Base-by-base conservation (phyloP, 2,888 invertebrate genomes). In the Drosophila neutralis region DNA sequence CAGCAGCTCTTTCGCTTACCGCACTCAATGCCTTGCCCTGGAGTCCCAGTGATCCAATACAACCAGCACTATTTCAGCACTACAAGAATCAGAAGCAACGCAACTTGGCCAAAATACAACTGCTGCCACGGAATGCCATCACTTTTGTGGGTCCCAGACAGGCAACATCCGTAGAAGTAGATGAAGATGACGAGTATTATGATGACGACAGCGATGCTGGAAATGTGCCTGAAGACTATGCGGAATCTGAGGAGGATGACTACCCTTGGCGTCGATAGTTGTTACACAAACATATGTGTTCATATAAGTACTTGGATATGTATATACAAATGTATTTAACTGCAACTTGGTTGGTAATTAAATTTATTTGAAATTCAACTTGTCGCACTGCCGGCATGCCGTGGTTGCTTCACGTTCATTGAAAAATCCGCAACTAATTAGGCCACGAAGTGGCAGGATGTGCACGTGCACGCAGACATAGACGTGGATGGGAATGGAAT, bases 341-440 rank as follows among this genome's bases (percentile, higher is more conserved):
- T 70, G 76, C 78, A 80, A 76, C 73, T 67, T 70, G 75, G 68
- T 59, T 84, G 73, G 82, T 87, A 84, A 84, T 85, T 85, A 82
- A 87, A 85, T 85, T 78, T 84, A 69, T 75, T 78, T 82, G 72
- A 69, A 83, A 87, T 87, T 83, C 80, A 83, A 82, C 66, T 78
- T 87, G 85, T 66, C 87, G 87, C 87, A 85, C 53, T 74, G 75
- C 35, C 64, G 56, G 72, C 61, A 61, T 68, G 48, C 60, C n/a
- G 51, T 51, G 53, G 29, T 18, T 72, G 69, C 64, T 42, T 65
- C 68, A 69, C 40, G 74, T 82, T 82, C 82, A 85, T 73, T 84
- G 78, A 87, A 87, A 87, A 85, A 82, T 82, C 82, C 88, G 75
- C 88, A 86, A 86, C 88, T 88, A 87, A 87, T 87, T 87, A 88